phyloP scores from a whole-genome alignment of 2,888 invertebrate species.

The Rhopalosiphum nymphaeae region DNA sequence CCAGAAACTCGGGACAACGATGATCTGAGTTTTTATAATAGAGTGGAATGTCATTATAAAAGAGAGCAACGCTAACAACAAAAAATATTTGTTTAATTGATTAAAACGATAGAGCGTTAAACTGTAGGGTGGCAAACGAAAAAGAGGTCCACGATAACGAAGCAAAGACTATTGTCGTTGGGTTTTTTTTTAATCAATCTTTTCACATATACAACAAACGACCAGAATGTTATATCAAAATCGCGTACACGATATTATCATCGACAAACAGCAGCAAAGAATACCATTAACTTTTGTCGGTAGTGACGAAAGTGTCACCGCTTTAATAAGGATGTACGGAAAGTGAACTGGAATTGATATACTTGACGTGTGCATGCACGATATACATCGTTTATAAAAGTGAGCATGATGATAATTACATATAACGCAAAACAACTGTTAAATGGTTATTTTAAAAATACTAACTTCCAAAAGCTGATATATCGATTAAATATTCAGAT shows the following conservation, averaged over 20 bases:
- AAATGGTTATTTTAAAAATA: background rate
- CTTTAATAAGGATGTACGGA: slow-evolving; percentile 48
- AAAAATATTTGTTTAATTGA: slow-evolving; percentile 47
- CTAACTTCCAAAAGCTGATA: background rate
- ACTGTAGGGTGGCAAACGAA: background rate
- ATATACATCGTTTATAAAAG: background rate
- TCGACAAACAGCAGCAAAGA: background rate
- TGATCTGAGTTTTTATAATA: background rate
- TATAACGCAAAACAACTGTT: background rate
- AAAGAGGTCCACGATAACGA: background rate
- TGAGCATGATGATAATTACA: background rate
- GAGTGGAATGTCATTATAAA: background rate
- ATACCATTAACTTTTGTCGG: slow-evolving; percentile 48
- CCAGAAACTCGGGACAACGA: background rate
- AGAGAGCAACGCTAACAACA: background rate
- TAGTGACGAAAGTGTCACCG: background rate
- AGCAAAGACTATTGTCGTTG: background rate
- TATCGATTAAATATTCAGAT: background rate
- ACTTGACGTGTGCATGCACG: background rate
- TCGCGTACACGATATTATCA: background rate
- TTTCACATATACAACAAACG: background rate
- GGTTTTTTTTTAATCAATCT: background rate
- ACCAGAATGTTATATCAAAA: background rate
- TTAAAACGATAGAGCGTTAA: background rate
- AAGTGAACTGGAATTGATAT: slow-evolving; percentile 36